Base-by-base conservation (phyloP, 2,113 vertebrate species). In the Silurus meridionalis region DNA sequence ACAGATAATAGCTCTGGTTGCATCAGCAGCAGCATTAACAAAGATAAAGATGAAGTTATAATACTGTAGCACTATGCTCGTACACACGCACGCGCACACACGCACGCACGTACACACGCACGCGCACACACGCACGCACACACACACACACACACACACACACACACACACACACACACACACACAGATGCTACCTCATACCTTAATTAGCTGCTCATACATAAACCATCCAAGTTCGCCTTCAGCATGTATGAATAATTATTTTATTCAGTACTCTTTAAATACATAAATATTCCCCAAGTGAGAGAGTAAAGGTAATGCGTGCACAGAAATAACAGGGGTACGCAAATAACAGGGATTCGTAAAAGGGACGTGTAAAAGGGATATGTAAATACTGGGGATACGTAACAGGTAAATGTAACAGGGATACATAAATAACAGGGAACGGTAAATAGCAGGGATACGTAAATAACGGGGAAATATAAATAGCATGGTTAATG, bases 201-300 rank as follows among this genome's bases (percentile, higher is more conserved):
- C 67, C 69, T 86, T 86, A 72, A 86, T 86, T 86, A 86, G 37
- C 46, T 14, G 4, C 69, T 82, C 85, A 75, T 82, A 75, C 80
- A 86, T 82, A 82, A 86, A 82, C 72, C 78, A 82, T 82, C 55
- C 46, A 15, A 60, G 37, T 8, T 67, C 9, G 85, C 78, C 78
- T 58, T 46, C 53, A 81, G 77, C 78, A 15, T 21, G 55, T 48
- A 86, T 37, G 78, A 57, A 60, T 86, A 86, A 86, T 81, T 71
- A 81, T n/a, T 46, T 71, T 66, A 19, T 71, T 86, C 37, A 17
- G 28, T 69, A 28, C 21, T 57, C 64, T 81, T 80, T 81, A 86
- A 80, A 67, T 81, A 81, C 53, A 72, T 82, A 82, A 82, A 66
- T 50, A 67, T 80, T 37, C 23, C 61, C 64, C 8, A 8, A 80